Percentiles rank a stretch among this genome's conserved stretches.
These are phyloP conservation scores for Tiliqua scincoides DNA, from an alignment of 2,113 vertebrate genomes.

Conservation along the genomic window DNA sequence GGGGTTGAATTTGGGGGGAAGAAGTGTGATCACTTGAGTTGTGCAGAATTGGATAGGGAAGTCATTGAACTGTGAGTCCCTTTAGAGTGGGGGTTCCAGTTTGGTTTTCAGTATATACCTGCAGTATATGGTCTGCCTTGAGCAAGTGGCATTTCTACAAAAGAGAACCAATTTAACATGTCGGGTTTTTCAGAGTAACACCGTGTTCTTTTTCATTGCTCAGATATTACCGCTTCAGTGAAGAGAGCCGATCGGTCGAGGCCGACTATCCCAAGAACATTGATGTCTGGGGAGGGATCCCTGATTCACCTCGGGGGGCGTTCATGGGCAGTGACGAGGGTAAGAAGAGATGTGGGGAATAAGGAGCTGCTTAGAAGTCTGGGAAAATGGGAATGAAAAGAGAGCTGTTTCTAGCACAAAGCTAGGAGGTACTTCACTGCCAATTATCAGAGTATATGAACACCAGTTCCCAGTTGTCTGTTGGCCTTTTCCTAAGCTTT, in stretches of 20 bases:
- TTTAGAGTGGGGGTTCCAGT: neutral
- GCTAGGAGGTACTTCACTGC: no score
- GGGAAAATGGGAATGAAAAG: neutral
- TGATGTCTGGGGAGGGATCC: slow-evolving; percentile 87
- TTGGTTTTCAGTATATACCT: neutral
- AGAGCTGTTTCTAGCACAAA: neutral
- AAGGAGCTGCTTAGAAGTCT: neutral
- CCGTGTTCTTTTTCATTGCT: neutral
- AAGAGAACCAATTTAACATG: neutral
- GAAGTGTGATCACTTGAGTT: neutral
- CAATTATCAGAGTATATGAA: neutral
- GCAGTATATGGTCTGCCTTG: neutral
- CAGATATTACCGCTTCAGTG: slow-evolving; percentile 91
- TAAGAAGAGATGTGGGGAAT: slow-evolving; percentile 46
- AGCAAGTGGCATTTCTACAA: neutral
- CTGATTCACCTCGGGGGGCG: slow-evolving; percentile 83
- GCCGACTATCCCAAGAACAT: slow-evolving; percentile 87
- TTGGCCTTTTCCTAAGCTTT: no score
- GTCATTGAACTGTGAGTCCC: neutral
- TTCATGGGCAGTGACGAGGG: slow-evolving; percentile 90
- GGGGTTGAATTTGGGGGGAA: neutral
- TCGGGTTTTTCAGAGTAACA: neutral
- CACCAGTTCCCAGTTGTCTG: neutral
- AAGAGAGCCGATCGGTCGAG: slow-evolving; percentile 82
- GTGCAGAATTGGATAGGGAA: neutral